Evolutionary conservation across 2,113 vertebrate species (phyloP), one percentile per base, ranked within the genome.

Genomic region (Tetraodon nigroviridis): DNA sequence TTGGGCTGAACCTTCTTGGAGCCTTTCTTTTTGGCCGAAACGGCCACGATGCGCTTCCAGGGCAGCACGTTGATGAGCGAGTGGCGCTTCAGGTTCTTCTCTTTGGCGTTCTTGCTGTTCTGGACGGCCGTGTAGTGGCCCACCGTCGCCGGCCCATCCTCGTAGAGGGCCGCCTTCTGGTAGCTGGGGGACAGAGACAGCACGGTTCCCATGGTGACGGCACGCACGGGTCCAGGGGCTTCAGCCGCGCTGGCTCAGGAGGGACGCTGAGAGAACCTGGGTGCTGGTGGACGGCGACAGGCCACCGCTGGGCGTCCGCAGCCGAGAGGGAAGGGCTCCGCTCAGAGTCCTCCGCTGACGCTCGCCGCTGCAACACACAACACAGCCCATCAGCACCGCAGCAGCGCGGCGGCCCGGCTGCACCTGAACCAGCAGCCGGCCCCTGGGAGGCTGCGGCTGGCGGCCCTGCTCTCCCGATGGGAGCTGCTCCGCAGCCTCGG

Each of bases 91-190:
- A 94, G 85, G 86, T 90, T 93, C 89, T 94, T 95, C 89, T 96
- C 94, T 86, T 95, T 95, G 83, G 94, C 93, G 51, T 94, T 94
- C 90, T 95, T 96, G 89, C 94, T 94, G 86, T 95, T 95, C 87
- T 95, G 94, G 65, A 95, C 93, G 0, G 94, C 95, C 3, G 92
- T 95, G 84, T 95, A 95, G 87, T 93, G 93, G 75, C 92, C 94
- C 87, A 94, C 93, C 0, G 93, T 94, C 76, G 93, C 92, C n/a
- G 93, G 89, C 18, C 94, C 93, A 67, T 95, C 95, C 73, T 98
- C 95, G 44, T 94, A 96, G 48, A 96, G 91, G 7, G 92, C 91
- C 20, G 94, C 93, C 89, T 97, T 97, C 54, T 94, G 87, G 90
- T 96, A 96, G 89, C 93, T 94, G 44, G 95, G 95, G 17, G 95